Evolutionary conservation across 2,888 invertebrate species (phyloP).

Genomic region (Oasisia sp.): DNA sequence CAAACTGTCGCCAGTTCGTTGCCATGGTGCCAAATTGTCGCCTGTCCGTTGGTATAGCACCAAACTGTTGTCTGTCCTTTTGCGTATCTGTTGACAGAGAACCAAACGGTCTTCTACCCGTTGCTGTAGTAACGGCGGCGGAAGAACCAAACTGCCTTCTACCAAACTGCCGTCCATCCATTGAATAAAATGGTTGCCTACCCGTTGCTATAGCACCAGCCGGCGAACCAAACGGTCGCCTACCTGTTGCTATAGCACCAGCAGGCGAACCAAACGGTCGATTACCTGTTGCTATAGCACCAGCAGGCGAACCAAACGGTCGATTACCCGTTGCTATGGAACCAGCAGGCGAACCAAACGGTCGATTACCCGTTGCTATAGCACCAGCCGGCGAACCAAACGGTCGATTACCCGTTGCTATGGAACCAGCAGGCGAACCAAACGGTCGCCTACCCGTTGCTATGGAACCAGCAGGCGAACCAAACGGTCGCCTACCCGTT

Average conservation of each 20-base stretch:
- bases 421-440: background rate
- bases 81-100: too few relatives aligned
- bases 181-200: background rate
- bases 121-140: background rate
- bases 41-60: background rate
- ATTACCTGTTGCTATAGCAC: background rate
- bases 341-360: background rate
- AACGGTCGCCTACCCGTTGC: background rate
- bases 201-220: background rate
- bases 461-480: background rate
- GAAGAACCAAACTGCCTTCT: background rate
- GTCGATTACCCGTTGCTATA: background rate
- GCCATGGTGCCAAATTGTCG: background rate
- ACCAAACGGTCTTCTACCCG: background rate
- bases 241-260: background rate
- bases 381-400: background rate
- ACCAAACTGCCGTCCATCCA: background rate
- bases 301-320: background rate
- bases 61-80: background rate
- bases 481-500: background rate
- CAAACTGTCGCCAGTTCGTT: background rate
- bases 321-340: background rate
- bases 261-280: background rate
- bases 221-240: background rate
- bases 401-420: background rate